These are phyloP conservation scores for Leptinotarsa undecemlineata DNA, from an alignment of 1,140 invertebrate species.

Conservation along the genomic window DNA sequence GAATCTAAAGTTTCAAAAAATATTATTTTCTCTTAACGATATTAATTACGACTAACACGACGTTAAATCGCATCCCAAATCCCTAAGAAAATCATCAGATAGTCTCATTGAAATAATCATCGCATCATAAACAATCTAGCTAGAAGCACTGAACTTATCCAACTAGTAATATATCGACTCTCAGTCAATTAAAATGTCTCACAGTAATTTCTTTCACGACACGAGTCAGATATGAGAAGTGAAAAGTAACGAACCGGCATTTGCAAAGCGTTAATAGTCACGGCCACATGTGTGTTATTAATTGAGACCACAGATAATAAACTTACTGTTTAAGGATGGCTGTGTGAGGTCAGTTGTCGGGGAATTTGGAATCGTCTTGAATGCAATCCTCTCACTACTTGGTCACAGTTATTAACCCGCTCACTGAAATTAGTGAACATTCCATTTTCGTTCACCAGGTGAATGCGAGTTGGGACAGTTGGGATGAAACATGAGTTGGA, in stretches of 20 bases:
- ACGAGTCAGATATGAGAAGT: neutral
- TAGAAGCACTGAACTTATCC: too few relatives aligned
- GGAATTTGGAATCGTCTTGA: neutral
- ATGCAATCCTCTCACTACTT: neutral
- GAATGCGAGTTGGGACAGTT: too few relatives aligned
- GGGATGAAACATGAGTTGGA: too few relatives aligned
- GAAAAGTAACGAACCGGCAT: neutral
- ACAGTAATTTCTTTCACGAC: conserved; percentile 3
- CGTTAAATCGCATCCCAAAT: too few relatives aligned
- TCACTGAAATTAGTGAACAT: neutral
- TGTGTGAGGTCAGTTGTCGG: conserved; percentile 4
- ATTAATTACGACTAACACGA: too few relatives aligned
- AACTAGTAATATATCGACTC: neutral
- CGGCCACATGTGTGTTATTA: conserved; percentile 2
- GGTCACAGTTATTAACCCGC: neutral
- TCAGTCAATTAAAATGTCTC: neutral
- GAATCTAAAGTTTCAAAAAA: too few relatives aligned
- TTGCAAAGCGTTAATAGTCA: neutral
- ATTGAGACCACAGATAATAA: conserved; percentile 8
- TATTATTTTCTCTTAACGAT: too few relatives aligned
- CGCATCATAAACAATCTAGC: too few relatives aligned
- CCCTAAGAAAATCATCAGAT: too few relatives aligned
- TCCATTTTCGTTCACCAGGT: too few relatives aligned
- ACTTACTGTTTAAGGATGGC: neutral
- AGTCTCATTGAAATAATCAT: too few relatives aligned